Conservation (phyloP, 2,113 vertebrate species). For the Puffinus mauretanicus region DNA sequence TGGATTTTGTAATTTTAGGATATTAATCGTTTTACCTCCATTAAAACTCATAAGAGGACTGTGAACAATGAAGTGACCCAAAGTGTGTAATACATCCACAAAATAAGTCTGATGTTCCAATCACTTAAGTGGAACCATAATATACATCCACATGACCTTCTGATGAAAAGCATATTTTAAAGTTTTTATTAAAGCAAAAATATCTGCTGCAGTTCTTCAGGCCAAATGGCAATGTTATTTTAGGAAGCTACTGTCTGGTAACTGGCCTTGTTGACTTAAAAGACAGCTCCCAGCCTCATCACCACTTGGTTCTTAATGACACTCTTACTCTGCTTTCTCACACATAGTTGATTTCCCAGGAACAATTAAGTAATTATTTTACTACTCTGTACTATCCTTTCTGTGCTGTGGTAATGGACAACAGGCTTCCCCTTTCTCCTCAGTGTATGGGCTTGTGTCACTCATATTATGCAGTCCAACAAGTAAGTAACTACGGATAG, state of each 20-base stretch:
- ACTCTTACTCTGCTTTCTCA: background rate
- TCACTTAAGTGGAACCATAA: background rate
- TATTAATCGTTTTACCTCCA: background rate
- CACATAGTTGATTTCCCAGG: background rate
- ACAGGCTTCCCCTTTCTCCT: background rate
- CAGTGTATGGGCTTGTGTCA: background rate
- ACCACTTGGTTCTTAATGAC: background rate
- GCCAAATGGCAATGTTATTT: background rate
- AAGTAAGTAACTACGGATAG: background rate
- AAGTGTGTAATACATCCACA: background rate
- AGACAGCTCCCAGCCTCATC: background rate
- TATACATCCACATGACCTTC: background rate
- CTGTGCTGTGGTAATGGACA: background rate
- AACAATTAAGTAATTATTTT: background rate
- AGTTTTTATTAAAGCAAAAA: background rate
- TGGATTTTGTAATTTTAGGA: background rate
- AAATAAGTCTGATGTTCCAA: background rate
- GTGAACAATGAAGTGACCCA: background rate
- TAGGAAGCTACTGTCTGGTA: background rate
- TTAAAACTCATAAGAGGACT: background rate
- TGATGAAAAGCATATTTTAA: background rate
- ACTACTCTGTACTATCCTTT: background rate
- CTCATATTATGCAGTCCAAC: background rate
- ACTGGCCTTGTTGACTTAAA: background rate
- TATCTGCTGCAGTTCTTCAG: background rate